A percentile compares a stretch with the other conserved stretches of the same genome.
Conservation (phyloP, 2,888 invertebrate genomes). For the Colletes collaris region DNA sequence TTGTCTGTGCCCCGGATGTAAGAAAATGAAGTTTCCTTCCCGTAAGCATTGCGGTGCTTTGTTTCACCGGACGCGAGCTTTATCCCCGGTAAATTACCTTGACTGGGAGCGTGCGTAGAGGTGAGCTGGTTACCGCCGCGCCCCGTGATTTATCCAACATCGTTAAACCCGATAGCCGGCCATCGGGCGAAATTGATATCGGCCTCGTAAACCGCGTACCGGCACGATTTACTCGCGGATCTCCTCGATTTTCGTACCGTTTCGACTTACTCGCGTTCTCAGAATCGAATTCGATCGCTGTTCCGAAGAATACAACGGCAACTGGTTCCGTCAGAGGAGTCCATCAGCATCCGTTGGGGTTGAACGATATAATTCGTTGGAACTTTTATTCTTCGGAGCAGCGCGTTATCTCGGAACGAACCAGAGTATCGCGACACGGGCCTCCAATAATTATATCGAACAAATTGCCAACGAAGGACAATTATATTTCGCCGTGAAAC, state of each 20-base stretch:
- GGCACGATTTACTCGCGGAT: neutral
- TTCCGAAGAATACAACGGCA: no score
- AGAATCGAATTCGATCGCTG: no score
- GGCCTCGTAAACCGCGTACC: constrained; percentile 28
- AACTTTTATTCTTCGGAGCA: no score
- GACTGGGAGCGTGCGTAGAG: constrained; percentile 57
- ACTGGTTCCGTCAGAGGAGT: no score
- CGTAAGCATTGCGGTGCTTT: constrained; percentile 64
- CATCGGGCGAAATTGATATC: constrained; percentile 58
- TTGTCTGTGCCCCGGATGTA: constrained; percentile 72
- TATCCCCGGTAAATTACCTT: constrained; percentile 66
- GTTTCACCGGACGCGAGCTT: constrained; percentile 64
- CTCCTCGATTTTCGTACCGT: neutral
- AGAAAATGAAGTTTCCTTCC: constrained; percentile 76
- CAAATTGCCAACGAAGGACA: no score
- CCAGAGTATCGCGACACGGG: no score
- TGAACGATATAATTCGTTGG: no score
- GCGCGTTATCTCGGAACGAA: no score
- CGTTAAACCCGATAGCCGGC: constrained; percentile 37
- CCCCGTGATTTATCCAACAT: constrained; percentile 49
- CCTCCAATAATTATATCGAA: no score
- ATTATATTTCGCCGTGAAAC: no score
- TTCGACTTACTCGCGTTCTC: neutral
- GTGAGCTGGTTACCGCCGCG: constrained; percentile 57
- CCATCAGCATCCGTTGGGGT: no score